Evolutionary conservation across 2,888 invertebrate genomes (phyloP).

Genomic region (Monopis laevigella): DNA sequence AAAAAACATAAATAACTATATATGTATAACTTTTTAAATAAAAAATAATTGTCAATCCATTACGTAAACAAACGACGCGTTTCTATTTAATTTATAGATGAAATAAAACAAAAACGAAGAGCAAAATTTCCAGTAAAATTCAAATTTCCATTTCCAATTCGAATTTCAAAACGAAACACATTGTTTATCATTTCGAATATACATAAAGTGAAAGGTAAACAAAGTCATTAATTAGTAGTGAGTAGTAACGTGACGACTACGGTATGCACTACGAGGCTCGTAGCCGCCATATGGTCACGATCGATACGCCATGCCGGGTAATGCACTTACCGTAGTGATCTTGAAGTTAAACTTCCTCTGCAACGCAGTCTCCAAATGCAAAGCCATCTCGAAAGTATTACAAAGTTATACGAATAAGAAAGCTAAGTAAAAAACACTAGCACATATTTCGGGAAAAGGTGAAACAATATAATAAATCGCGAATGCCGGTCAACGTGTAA

Average conservation of each 20-base stretch:
- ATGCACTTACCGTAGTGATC: constrained; percentile 65
- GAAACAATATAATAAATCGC: not conserved
- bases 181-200: too few species aligned
- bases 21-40: too few species aligned
- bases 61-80: too few species aligned
- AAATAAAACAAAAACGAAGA: too few species aligned
- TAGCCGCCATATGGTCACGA: constrained; percentile 57
- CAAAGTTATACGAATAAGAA: not conserved
- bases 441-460: constrained; percentile 38
- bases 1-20: too few species aligned
- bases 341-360: constrained; percentile 64
- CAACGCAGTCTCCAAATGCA: constrained; percentile 60
- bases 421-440: constrained; percentile 38
- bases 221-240: too few species aligned
- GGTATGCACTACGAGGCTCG: constrained; percentile 32
- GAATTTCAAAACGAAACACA: too few species aligned
- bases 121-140: too few species aligned
- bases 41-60: too few species aligned
- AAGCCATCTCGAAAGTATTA: constrained; percentile 38
- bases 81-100: too few species aligned
- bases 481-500: not conserved
- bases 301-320: constrained; percentile 48
- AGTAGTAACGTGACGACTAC: constrained; percentile 4
- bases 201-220: too few species aligned
- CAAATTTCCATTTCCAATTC: too few species aligned